phyloP scores from a whole-genome alignment of 2,888 invertebrate species.

The Panopea generosa region DNA sequence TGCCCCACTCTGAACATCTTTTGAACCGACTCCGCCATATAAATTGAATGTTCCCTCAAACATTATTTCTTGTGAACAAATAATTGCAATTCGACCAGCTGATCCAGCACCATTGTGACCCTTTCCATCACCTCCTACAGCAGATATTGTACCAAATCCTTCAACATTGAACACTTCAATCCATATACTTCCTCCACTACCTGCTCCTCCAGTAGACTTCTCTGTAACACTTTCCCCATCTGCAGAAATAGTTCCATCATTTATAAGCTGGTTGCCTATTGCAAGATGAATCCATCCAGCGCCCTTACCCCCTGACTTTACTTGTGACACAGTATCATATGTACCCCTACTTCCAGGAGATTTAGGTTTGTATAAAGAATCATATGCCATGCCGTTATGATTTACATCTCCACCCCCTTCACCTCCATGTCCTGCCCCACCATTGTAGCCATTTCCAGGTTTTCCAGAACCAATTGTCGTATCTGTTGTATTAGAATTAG shows the following conservation, averaged over 20 bases:
- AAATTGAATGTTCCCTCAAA: slow-evolving; percentile 68
- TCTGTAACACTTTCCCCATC: slow-evolving; percentile 60
- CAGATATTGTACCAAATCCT: slow-evolving; percentile 71
- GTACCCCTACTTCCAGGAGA: slow-evolving; percentile 68
- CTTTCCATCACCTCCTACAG: slow-evolving; percentile 65
- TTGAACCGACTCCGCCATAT: slow-evolving; percentile 64
- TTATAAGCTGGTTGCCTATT: slow-evolving; percentile 66
- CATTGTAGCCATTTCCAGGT: slow-evolving; percentile 41
- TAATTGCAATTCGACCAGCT: slow-evolving; percentile 71
- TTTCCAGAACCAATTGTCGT: slow-evolving; percentile 52
- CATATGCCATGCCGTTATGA: slow-evolving; percentile 65
- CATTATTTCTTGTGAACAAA: slow-evolving; percentile 53
- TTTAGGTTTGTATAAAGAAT: slow-evolving; percentile 71
- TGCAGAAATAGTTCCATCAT: slow-evolving; percentile 73
- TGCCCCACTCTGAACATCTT: slow-evolving; percentile 58
- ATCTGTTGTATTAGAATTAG: slow-evolving; percentile 64
- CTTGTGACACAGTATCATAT: slow-evolving; percentile 22
- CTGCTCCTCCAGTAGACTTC: slow-evolving; percentile 69
- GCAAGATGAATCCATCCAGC: slow-evolving; percentile 70
- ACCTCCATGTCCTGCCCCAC: slow-evolving; percentile 74
- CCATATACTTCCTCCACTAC: slow-evolving; percentile 77
- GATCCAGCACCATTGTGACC: slow-evolving; percentile 69
- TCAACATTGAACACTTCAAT: slow-evolving; percentile 66
- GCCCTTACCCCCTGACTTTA: slow-evolving; percentile 65
- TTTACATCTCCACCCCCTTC: slow-evolving; percentile 68